phyloP scores from a whole-genome alignment of 2,113 vertebrate genomes.

The Equus przewalskii region DNA sequence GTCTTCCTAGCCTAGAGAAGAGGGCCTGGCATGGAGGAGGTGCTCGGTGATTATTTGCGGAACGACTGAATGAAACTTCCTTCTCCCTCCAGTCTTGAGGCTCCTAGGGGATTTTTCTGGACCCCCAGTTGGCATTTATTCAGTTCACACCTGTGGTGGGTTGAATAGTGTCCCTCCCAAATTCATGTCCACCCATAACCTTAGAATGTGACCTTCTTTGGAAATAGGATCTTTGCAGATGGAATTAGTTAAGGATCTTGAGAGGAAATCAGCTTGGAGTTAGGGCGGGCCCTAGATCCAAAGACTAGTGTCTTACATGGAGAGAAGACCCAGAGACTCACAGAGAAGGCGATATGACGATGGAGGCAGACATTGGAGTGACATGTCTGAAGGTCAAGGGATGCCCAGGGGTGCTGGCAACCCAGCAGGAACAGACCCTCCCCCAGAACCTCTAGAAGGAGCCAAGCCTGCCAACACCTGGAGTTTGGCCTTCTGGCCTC shows the following conservation, averaged over 20 bases:
- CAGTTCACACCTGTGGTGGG: neutral
- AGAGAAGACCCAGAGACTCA: neutral
- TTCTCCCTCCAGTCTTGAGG: neutral
- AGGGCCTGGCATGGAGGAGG: too few relatives aligned
- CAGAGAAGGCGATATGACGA: neutral
- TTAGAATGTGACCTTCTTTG: neutral
- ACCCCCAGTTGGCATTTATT: neutral
- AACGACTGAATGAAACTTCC: neutral
- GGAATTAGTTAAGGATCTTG: neutral
- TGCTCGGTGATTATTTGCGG: neutral
- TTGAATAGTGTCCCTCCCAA: neutral
- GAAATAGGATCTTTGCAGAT: neutral
- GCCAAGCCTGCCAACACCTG: too few relatives aligned
- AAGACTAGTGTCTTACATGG: neutral
- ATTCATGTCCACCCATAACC: neutral
- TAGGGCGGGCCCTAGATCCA: neutral
- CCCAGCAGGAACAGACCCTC: too few relatives aligned
- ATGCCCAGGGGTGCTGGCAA: fast-evolving
- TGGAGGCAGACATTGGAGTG: neutral
- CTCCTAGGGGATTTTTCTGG: neutral
- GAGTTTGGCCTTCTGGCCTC: neutral
- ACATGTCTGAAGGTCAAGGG: neutral
- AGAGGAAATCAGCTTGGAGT: neutral
- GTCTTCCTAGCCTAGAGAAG: neutral
- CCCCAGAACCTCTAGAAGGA: neutral